Conservation (phyloP, 2,797 vertebrate genomes). For the Peromyscus eremicus region DNA sequence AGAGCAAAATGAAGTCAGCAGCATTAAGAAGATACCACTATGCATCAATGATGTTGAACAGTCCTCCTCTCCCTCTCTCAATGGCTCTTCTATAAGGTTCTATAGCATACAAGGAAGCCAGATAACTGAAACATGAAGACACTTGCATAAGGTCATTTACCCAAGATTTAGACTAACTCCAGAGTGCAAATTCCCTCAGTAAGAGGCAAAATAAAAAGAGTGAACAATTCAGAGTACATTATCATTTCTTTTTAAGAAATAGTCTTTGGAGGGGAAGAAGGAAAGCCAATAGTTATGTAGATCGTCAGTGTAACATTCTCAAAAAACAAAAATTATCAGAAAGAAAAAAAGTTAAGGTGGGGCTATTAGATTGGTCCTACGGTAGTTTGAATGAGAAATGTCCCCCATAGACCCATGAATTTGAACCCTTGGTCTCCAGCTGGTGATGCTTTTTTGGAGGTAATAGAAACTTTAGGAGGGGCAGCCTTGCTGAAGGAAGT, state of each 20-base stretch:
- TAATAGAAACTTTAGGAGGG: too few relatives aligned
- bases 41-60: neutral
- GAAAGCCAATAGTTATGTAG: neutral
- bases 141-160: neutral
- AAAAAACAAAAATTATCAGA: neutral
- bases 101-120: neutral
- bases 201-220: neutral
- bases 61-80: neutral
- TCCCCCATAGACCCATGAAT: neutral
- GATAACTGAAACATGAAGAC: constrained; percentile 12
- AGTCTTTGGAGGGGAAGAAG: neutral
- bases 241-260: neutral
- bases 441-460: neutral
- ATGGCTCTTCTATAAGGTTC: neutral
- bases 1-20: neutral
- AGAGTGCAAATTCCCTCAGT: neutral
- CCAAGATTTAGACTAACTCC: neutral
- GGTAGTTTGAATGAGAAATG: too few relatives aligned
- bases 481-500: neutral
- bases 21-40: neutral
- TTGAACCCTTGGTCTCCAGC: neutral
- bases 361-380: neutral
- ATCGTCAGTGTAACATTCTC: neutral
- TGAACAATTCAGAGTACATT: neutral
- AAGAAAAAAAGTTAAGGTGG: neutral